phyloP scores from a whole-genome alignment of 2,888 invertebrate genomes.

The Acanthosepion esculentum region DNA sequence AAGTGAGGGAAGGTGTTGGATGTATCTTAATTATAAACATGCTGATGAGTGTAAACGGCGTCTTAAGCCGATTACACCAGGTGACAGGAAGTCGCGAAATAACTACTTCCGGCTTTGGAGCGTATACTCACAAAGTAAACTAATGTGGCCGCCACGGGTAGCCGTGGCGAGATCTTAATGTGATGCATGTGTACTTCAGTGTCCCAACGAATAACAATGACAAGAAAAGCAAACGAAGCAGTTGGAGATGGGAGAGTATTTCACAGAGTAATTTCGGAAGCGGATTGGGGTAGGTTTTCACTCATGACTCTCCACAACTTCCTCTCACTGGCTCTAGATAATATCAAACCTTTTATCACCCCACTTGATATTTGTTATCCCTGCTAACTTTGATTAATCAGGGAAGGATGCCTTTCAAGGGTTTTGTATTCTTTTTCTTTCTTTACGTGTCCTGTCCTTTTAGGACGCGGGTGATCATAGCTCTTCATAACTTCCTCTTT shows the following conservation, averaged over 20 bases:
- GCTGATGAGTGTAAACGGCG: neutral
- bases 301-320: no score
- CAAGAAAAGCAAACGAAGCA: conserved; percentile 7
- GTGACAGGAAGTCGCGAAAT: neutral
- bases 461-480: no score
- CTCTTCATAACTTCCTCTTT: no score
- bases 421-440: no score
- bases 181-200: conserved; percentile 42
- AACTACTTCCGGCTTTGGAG: neutral
- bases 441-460: no score
- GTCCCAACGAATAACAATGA: conserved; percentile 41
- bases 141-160: conserved; percentile 34
- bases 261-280: neutral
- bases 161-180: neutral
- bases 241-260: conserved; percentile 45
- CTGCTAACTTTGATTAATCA: no score
- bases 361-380: no score
- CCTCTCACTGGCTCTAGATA: no score
- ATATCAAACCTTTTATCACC: no score
- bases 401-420: no score
- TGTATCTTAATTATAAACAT: neutral
- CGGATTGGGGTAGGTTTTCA: conserved; percentile 11
- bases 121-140: neutral
- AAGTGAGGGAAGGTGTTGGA: neutral
- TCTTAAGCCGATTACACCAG: neutral